phyloP scores from a whole-genome alignment of 2,113 vertebrate genomes.

The Phyllostomus discolor region DNA sequence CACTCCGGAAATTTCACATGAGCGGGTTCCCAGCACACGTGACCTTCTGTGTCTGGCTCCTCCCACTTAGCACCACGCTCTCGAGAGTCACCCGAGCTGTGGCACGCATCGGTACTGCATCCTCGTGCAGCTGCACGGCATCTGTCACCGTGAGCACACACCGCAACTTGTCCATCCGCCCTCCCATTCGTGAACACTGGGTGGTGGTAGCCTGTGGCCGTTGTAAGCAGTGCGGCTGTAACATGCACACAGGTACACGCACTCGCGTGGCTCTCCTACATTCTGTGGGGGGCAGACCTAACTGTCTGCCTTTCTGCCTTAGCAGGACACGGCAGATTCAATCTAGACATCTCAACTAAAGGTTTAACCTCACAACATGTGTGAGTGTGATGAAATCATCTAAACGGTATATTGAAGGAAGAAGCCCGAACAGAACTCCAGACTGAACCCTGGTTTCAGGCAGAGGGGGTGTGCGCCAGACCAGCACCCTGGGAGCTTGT shows the following conservation, averaged over 20 bases:
- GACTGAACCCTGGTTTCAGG: neutral
- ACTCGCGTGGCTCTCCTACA: neutral
- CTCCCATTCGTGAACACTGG: neutral
- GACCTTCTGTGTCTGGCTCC: no score
- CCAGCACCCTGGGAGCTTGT: neutral
- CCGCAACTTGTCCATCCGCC: neutral
- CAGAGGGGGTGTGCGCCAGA: neutral
- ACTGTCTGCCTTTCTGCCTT: neutral
- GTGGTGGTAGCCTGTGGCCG: neutral
- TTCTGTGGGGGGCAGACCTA: neutral
- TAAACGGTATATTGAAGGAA: neutral
- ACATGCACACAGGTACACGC: no score
- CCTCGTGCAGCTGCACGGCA: neutral
- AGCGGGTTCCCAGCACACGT: no score
- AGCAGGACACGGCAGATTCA: neutral
- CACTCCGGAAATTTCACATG: neutral
- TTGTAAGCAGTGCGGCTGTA: neutral
- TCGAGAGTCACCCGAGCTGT: neutral
- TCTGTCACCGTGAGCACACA: neutral
- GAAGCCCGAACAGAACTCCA: neutral
- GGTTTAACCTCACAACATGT: neutral
- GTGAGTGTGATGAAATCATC: neutral
- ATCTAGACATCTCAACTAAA: neutral
- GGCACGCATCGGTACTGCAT: no score
- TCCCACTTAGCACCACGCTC: neutral